A percentile compares a stretch with the other conserved stretches of the same genome.
These are phyloP conservation scores for Microcebus lehilahytsara DNA, from an alignment of 2,113 vertebrate species.

Conservation along the genomic window DNA sequence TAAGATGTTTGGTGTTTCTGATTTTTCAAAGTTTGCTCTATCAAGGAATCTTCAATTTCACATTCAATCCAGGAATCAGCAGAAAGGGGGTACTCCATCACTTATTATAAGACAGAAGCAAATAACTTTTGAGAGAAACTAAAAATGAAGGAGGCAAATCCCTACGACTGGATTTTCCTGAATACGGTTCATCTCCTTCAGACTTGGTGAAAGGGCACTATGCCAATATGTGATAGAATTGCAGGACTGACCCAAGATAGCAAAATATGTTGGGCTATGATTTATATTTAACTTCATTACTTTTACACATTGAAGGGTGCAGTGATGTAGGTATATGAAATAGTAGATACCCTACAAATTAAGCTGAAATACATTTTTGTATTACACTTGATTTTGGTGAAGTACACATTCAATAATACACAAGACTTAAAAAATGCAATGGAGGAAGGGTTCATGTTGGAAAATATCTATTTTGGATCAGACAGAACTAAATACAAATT, in stretches of 20 bases:
- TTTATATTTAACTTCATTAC: background rate
- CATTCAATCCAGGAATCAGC: background rate
- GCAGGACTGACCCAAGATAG: background rate
- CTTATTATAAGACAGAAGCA: background rate
- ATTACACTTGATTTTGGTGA: background rate
- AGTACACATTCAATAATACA: background rate
- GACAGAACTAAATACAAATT: background rate
- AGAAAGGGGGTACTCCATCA: background rate
- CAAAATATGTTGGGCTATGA: background rate
- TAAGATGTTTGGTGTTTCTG: conserved; percentile 34
- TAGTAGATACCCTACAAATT: background rate
- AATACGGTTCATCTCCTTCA: background rate
- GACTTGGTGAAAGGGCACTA: background rate
- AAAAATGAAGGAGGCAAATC: background rate
- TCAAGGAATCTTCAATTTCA: background rate
- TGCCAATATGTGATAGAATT: background rate
- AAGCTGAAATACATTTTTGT: background rate
- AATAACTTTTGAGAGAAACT: background rate
- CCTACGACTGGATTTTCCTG: background rate
- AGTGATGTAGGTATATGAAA: background rate
- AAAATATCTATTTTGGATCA: background rate
- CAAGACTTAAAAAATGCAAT: background rate
- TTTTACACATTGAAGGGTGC: background rate
- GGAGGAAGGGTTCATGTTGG: background rate
- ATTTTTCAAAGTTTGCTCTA: conserved; percentile 26